phyloP scores from a whole-genome alignment of 2,113 vertebrate genomes.

The Eonycteris spelaea region DNA sequence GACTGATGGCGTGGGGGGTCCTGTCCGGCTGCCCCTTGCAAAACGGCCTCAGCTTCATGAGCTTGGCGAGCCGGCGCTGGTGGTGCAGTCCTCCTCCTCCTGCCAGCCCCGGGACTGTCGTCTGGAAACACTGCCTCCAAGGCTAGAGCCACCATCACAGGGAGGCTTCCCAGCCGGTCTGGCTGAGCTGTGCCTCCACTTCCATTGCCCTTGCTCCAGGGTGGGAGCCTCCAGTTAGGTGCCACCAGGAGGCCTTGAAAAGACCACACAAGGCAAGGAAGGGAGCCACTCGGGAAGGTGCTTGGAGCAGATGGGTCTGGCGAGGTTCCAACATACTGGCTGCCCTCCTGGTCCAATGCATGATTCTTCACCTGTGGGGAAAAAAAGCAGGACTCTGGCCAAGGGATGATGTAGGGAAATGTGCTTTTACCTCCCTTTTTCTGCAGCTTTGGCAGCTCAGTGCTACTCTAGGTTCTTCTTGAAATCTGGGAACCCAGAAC shows the following conservation, averaged over 20 bases:
- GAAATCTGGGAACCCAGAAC: background rate
- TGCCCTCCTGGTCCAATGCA: background rate
- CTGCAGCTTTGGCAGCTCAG: background rate
- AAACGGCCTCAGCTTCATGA: background rate
- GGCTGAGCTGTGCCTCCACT: rapidly evolving
- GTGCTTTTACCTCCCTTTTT: background rate
- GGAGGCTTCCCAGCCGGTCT: background rate
- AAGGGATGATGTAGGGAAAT: too few relatives aligned
- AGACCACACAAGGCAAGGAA: constrained; percentile 17
- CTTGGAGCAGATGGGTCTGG: background rate
- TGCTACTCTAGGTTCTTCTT: background rate
- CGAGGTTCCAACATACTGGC: constrained; percentile 33
- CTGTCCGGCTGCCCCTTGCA: background rate
- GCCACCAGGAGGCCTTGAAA: background rate
- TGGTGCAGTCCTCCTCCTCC: too few relatives aligned
- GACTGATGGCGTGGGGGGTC: rapidly evolving
- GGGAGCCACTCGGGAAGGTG: rapidly evolving
- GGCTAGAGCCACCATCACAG: background rate
- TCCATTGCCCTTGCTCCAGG: background rate
- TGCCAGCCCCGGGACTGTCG: background rate
- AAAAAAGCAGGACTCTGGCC: background rate
- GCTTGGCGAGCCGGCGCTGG: background rate
- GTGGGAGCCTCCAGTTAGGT: rapidly evolving
- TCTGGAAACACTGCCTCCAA: background rate
- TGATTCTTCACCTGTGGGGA: constrained; percentile 66